phyloP scores from a whole-genome alignment of 2,888 invertebrate species.

The Drosophila kambysellisi region DNA sequence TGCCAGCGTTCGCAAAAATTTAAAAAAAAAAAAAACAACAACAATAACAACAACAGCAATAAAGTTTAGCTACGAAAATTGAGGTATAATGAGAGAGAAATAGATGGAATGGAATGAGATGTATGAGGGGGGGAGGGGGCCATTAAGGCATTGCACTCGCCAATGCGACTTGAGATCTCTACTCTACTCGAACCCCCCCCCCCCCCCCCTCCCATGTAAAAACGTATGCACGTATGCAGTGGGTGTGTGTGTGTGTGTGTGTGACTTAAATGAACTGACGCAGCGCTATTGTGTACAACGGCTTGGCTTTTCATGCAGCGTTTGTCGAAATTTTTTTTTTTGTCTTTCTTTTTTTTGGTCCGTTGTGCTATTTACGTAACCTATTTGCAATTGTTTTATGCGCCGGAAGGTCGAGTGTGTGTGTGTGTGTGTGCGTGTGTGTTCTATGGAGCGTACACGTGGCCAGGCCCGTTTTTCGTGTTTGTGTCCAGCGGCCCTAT shows the following conservation, averaged over 20 bases:
- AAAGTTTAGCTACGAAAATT: conserved; percentile 10
- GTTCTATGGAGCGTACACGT: conserved; percentile 48
- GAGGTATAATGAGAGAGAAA: not conserved
- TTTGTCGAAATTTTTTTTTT: conserved; percentile 29
- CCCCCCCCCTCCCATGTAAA: too few species aligned
- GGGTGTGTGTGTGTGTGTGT: not conserved
- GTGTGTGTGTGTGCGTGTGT: conserved; percentile 19
- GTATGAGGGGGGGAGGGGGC: not conserved
- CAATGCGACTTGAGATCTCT: conserved; percentile 21
- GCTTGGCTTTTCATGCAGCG: conserved; percentile 38
- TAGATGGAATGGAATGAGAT: not conserved
- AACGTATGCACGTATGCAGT: not conserved
- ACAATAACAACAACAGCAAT: conserved; percentile 5
- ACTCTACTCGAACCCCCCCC: not conserved
- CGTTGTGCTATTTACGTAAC: conserved; percentile 60
- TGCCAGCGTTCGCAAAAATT: conserved; percentile 42
- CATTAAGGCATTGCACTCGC: conserved; percentile 48
- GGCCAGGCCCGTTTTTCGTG: conserved; percentile 24
- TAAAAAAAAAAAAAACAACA: not conserved
- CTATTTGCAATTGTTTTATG: conserved; percentile 60
- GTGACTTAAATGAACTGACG: conserved; percentile 3
- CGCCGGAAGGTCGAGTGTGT: conserved; percentile 55
- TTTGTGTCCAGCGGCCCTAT: conserved; percentile 24
- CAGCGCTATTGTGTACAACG: conserved; percentile 11
- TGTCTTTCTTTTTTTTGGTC: conserved; percentile 26